Evolutionary conservation across 1,140 invertebrate genomes (phyloP).

Genomic region (Acromyrmex echinatior): DNA sequence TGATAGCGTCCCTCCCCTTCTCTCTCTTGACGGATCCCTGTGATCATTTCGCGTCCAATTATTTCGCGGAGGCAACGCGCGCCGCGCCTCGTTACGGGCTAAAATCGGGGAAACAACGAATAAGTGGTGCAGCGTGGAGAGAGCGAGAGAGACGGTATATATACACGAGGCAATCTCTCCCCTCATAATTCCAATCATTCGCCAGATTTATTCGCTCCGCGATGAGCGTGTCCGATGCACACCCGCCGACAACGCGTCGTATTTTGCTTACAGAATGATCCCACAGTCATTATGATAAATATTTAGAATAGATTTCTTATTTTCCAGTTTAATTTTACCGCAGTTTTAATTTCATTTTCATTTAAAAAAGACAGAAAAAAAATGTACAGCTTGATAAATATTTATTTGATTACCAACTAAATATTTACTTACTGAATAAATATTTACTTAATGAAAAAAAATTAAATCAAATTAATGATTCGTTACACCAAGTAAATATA

Average conservation of each 20-base stretch:
- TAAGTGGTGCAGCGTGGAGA: neutral
- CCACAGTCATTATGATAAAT: neutral
- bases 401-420: too few relatives aligned
- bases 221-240: slow-evolving; percentile 18
- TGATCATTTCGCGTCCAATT: slow-evolving; percentile 60
- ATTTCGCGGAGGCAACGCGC: slow-evolving; percentile 42
- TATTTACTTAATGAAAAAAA: too few relatives aligned
- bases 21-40: neutral
- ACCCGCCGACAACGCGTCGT: neutral
- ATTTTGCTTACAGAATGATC: slow-evolving; percentile 16
- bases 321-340: too few relatives aligned
- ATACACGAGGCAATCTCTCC: slow-evolving; percentile 19
- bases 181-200: slow-evolving; percentile 51
- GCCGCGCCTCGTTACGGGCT: slow-evolving; percentile 43
- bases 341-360: neutral
- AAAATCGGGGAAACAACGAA: slow-evolving; percentile 55
- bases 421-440: too few relatives aligned
- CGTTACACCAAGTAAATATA: too few relatives aligned
- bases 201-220: slow-evolving; percentile 53
- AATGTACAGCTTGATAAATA: too few relatives aligned
- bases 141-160: neutral
- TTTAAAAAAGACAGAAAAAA: too few relatives aligned
- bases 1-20: neutral
- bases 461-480: too few relatives aligned
- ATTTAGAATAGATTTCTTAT: neutral